phyloP scores from a whole-genome alignment of 2,797 vertebrate genomes.

The Melanotaenia parkinsoni region DNA sequence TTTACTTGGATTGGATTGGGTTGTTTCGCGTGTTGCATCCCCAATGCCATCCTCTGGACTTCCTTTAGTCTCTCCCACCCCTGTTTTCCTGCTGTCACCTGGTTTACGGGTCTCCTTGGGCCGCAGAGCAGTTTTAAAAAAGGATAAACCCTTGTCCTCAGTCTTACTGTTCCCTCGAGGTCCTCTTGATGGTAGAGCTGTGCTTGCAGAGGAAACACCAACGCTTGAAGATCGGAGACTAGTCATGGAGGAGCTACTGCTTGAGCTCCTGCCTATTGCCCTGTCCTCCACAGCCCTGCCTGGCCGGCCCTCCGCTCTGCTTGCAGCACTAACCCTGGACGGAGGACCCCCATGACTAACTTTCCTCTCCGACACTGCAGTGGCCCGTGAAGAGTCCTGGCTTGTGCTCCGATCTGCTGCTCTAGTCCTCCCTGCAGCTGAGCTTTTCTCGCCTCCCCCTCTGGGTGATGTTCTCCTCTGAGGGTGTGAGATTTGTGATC shows the following conservation, averaged over 20 bases:
- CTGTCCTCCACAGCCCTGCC: slow-evolving; percentile 65
- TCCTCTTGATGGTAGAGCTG: slow-evolving; percentile 67
- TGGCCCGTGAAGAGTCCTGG: slow-evolving; percentile 87
- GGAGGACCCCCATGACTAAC: slow-evolving; percentile 59
- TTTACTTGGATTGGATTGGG: slow-evolving; percentile 58
- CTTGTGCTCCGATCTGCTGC: slow-evolving; percentile 88
- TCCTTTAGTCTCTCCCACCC: slow-evolving; percentile 75
- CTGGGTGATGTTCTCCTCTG: slow-evolving; percentile 78
- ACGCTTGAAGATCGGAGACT: slow-evolving; percentile 89
- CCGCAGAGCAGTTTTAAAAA: slow-evolving; percentile 94
- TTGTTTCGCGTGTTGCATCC: slow-evolving; percentile 56
- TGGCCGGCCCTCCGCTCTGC: slow-evolving; percentile 74
- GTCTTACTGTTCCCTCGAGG: slow-evolving; percentile 90
- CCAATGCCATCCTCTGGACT: slow-evolving; percentile 65
- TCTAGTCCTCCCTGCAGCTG: slow-evolving; percentile 85
- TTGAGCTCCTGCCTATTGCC: slow-evolving; percentile 85
- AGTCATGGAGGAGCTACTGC: slow-evolving; percentile 91
- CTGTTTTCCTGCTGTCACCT: slow-evolving; percentile 88
- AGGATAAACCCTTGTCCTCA: slow-evolving; percentile 95
- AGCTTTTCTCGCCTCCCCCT: slow-evolving; percentile 73
- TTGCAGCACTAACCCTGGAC: slow-evolving; percentile 53
- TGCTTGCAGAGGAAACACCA: slow-evolving; percentile 37
- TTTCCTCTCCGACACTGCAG: slow-evolving; percentile 82
- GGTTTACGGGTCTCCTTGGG: slow-evolving; percentile 93
- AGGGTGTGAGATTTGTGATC: slow-evolving; percentile 67